phyloP scores from a whole-genome alignment of 2,888 invertebrate genomes.

The Ichneumon xanthorius region DNA sequence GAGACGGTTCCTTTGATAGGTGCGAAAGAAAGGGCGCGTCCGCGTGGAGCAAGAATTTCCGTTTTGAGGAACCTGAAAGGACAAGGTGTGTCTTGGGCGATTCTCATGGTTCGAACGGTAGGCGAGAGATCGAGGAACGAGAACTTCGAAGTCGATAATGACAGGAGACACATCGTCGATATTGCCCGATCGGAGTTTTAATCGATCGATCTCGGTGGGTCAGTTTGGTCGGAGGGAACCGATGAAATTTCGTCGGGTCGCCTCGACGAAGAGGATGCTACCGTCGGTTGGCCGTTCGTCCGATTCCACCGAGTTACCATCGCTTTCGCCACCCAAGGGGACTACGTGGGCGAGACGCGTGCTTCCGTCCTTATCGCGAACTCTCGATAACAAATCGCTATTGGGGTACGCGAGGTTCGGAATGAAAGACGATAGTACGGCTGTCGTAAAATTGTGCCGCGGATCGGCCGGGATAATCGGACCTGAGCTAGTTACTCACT shows the following conservation, averaged over 20 bases:
- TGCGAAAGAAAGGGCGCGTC: background rate
- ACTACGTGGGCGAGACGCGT: slow-evolving; percentile 60
- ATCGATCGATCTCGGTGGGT: background rate
- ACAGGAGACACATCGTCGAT: background rate
- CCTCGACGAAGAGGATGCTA: slow-evolving; percentile 6
- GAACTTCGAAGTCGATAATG: slow-evolving; percentile 20
- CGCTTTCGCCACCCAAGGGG: slow-evolving; percentile 54
- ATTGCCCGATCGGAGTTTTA: background rate
- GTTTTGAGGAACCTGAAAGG: background rate
- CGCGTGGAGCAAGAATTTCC: background rate
- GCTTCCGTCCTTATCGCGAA: slow-evolving; percentile 44
- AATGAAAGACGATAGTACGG: slow-evolving; percentile 47
- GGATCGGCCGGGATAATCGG: slow-evolving; percentile 6
- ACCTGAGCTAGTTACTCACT: background rate
- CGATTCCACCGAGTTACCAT: slow-evolving; percentile 17
- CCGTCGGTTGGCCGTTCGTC: background rate
- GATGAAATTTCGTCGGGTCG: slow-evolving; percentile 1
- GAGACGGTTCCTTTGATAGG: background rate
- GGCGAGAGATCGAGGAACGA: background rate
- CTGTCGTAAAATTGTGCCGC: slow-evolving; percentile 3
- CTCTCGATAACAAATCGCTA: slow-evolving; percentile 50
- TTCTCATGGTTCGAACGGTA: slow-evolving; percentile 20
- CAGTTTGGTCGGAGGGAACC: background rate
- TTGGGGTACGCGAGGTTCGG: slow-evolving; percentile 52
- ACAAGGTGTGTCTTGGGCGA: slow-evolving; percentile 16